Percentiles rank a stretch among this genome's conserved stretches.
Conservation (phyloP, 2,888 invertebrate species). For the Petrophora chlorosata region DNA sequence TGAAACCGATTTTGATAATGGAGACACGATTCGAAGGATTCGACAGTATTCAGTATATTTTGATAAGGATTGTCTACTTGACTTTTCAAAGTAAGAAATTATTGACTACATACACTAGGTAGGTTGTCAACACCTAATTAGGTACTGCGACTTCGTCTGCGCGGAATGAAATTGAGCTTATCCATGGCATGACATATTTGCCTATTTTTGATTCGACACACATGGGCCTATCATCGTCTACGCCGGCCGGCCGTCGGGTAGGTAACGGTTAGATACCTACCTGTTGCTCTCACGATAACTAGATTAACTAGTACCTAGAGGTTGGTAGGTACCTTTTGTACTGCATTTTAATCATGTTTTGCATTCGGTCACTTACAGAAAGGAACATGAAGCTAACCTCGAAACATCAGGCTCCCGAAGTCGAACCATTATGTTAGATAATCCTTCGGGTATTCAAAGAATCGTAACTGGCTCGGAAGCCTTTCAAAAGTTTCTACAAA, state of each 20-base stretch:
- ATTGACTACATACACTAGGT: background rate
- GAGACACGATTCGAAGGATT: slow-evolving; percentile 66
- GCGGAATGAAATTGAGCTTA: too few relatives aligned
- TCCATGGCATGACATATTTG: too few relatives aligned
- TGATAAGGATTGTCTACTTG: slow-evolving; percentile 69
- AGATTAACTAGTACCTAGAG: too few relatives aligned
- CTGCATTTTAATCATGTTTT: background rate
- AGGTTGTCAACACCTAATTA: too few relatives aligned
- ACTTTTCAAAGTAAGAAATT: slow-evolving; percentile 52
- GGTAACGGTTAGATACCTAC: too few relatives aligned
- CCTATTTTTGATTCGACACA: too few relatives aligned
- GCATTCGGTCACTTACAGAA: slow-evolving; percentile 19
- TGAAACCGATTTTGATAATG: slow-evolving; percentile 56
- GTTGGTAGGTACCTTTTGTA: background rate
- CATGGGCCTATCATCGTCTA: too few relatives aligned
- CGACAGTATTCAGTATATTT: slow-evolving; percentile 73
- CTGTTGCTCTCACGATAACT: too few relatives aligned
- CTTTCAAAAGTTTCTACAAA: slow-evolving; percentile 63
- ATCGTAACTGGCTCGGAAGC: slow-evolving; percentile 67
- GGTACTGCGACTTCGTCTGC: too few relatives aligned
- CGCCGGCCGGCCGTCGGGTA: too few relatives aligned
- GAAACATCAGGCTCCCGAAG: background rate
- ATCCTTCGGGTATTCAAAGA: slow-evolving; percentile 40
- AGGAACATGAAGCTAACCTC: slow-evolving; percentile 2
- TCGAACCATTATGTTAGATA: slow-evolving; percentile 4